Percentiles rank a stretch among this genome's conserved stretches.
These are phyloP conservation scores for Coracopsis vasa DNA, from an alignment of 2,113 vertebrate genomes.

Conservation along the genomic window DNA sequence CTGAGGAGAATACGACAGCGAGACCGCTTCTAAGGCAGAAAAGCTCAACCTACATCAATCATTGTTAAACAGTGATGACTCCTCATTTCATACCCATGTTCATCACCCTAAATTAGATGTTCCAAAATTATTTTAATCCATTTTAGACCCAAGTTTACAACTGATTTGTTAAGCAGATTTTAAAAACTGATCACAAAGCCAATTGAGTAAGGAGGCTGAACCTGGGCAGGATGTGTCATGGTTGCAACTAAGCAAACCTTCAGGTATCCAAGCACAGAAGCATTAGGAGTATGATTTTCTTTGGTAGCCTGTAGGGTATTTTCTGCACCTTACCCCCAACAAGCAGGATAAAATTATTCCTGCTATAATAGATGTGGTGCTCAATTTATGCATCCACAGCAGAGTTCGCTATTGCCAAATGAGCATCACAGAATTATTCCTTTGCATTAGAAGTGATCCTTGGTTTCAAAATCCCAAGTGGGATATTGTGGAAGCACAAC, in stretches of 20 bases:
- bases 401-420: neutral
- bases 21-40: neutral
- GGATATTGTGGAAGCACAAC: neutral
- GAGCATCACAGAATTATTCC: neutral
- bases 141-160: neutral
- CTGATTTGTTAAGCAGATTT: neutral
- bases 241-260: neutral
- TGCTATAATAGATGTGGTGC: neutral
- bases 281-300: neutral
- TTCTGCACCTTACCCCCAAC: neutral
- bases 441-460: neutral
- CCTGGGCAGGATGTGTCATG: neutral
- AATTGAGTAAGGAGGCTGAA: neutral
- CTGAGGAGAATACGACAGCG: neutral
- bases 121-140: neutral
- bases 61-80: neutral
- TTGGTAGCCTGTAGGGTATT: neutral
- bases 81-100: neutral
- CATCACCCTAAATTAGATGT: neutral
- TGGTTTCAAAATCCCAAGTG: neutral
- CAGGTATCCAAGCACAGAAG: neutral
- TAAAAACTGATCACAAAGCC: neutral
- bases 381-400: neutral
- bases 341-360: neutral
- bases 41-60: neutral